Evolutionary conservation across 2,888 invertebrate species (phyloP).

Genomic region (Mesopsocus fuscifrons): DNA sequence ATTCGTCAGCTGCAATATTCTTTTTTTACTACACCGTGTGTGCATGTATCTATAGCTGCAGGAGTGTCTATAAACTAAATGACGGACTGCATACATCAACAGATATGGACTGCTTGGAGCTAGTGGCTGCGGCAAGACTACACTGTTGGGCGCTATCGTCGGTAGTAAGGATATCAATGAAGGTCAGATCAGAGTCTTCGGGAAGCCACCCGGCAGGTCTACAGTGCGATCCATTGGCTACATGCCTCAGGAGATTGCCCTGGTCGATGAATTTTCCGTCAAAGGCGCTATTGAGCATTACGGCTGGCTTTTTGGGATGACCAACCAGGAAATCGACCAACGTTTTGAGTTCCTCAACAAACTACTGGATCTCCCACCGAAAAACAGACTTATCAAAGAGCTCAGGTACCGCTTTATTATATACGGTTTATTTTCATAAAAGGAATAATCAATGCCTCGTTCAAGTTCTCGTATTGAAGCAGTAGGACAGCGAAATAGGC

Average conservation of each 20-base stretch:
- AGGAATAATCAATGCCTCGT: no score
- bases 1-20: no score
- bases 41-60: no score
- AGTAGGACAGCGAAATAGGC: no score
- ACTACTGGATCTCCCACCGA: conserved; percentile 56
- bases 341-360: conserved; percentile 46
- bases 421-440: no score
- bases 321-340: conserved; percentile 26
- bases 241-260: conserved; percentile 15
- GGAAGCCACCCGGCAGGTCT: conserved; percentile 25
- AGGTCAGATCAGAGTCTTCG: conserved; percentile 27
- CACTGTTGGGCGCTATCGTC: conserved; percentile 29
- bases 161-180: conserved; percentile 26
- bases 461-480: no score
- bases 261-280: conserved; percentile 8
- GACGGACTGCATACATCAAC: no score
- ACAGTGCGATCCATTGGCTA: conserved; percentile 15
- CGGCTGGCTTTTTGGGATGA: conserved; percentile 28
- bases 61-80: no score
- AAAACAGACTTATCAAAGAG: conserved; percentile 38
- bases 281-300: conserved; percentile 6
- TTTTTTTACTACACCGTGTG: no score
- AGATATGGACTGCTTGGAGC: conserved; percentile 35
- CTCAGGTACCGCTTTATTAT: conserved; percentile 25
- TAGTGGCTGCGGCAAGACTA: conserved; percentile 35